phyloP scores from a whole-genome alignment of 2,113 vertebrate species.

The Furnarius figulus region DNA sequence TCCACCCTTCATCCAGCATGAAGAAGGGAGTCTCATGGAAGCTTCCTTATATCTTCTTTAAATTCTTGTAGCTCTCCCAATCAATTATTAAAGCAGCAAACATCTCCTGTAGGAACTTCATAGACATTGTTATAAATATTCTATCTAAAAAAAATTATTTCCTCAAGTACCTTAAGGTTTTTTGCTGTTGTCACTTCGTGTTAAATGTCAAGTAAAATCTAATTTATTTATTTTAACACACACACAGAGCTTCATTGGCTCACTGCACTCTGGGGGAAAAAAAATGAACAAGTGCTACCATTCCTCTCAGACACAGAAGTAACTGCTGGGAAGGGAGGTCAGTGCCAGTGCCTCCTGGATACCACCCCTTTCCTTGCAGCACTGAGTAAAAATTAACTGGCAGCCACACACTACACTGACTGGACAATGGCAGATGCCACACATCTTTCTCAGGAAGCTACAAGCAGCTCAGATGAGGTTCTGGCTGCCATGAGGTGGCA shows the following conservation, averaged over 20 bases:
- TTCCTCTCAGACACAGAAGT: neutral
- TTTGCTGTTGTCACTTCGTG: slow-evolving; percentile 43
- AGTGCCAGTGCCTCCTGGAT: neutral
- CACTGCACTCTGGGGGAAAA: neutral
- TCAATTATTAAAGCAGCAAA: slow-evolving; percentile 65
- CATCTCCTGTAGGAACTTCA: slow-evolving; percentile 38
- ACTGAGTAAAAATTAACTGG: neutral
- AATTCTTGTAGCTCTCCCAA: neutral
- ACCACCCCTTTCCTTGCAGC: neutral
- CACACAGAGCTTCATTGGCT: neutral
- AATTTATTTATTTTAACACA: slow-evolving; percentile 60
- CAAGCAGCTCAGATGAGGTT: neutral
- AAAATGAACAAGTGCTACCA: neutral
- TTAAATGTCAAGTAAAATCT: slow-evolving; percentile 58
- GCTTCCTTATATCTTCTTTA: neutral
- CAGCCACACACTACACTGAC: neutral
- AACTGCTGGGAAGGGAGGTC: neutral
- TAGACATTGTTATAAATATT: slow-evolving; percentile 56
- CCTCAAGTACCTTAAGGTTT: slow-evolving; percentile 40
- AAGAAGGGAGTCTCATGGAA: neutral
- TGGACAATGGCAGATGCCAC: neutral
- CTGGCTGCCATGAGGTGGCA: neutral
- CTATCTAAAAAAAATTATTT: slow-evolving; percentile 65
- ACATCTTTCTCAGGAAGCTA: neutral
- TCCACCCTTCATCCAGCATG: neutral